A percentile compares a stretch with the other conserved stretches of the same genome.
These are phyloP conservation scores for Salticus scenicus DNA, from an alignment of 2,888 invertebrate species.

Conservation along the genomic window DNA sequence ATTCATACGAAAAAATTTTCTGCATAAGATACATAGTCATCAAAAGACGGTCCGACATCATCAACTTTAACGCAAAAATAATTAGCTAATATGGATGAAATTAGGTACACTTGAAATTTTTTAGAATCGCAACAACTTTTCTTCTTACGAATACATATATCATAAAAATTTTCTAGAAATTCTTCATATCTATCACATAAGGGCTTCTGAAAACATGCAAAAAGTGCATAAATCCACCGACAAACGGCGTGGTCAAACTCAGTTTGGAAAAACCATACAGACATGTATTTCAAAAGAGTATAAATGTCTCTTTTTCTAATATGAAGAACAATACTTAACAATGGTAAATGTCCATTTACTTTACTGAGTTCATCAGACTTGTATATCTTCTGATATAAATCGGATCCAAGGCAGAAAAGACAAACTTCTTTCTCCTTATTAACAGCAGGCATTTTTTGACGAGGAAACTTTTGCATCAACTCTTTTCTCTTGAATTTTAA, in stretches of 20 bases:
- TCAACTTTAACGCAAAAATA: constrained; percentile 7
- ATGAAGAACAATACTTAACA: constrained; percentile 4
- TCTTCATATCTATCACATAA: background rate
- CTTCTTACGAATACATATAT: background rate
- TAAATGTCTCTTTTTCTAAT: background rate
- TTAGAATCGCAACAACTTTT: background rate
- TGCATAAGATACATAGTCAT: background rate
- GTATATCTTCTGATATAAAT: background rate
- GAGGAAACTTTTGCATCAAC: constrained; percentile 9
- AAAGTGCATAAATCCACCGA: constrained; percentile 31
- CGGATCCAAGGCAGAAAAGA: constrained; percentile 20
- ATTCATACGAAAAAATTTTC: too few relatives aligned
- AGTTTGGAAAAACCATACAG: constrained; percentile 2
- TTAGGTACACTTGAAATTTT: background rate
- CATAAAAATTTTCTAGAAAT: constrained; percentile 17
- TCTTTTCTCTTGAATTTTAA: background rate
- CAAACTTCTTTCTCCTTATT: background rate
- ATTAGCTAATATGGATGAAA: background rate
- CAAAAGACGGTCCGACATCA: background rate
- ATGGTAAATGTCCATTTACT: background rate
- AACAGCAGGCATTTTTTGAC: background rate
- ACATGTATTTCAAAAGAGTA: background rate
- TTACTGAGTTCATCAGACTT: background rate
- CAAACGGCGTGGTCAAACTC: constrained; percentile 1
- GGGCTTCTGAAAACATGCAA: constrained; percentile 19